Conservation (phyloP, 2,888 invertebrate species). For the Cosmia pyralina region DNA sequence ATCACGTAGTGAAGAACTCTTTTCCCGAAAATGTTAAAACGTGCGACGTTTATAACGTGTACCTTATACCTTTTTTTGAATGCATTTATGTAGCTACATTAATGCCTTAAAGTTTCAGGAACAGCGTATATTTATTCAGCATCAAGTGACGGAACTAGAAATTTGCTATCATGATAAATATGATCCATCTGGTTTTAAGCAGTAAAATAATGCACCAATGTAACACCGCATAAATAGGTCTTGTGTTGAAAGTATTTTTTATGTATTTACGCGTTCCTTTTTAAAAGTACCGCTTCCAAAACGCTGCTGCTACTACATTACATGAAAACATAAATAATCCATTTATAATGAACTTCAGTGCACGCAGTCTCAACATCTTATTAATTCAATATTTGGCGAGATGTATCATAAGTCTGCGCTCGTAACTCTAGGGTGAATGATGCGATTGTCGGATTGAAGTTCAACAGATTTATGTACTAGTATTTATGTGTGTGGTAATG, state of each 20-base stretch:
- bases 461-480: conserved; percentile 30
- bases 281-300: conserved; percentile 2
- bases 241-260: too few species aligned
- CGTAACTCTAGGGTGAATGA: conserved; percentile 39
- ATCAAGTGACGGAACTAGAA: neutral
- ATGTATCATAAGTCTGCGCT: conserved; percentile 53
- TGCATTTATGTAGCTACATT: neutral
- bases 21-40: neutral
- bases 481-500: conserved; percentile 8
- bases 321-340: conserved; percentile 44
- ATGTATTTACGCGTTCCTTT: too few species aligned
- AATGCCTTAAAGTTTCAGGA: neutral
- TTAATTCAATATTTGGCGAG: conserved; percentile 61
- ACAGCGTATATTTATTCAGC: neutral
- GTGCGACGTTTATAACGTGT: too few species aligned
- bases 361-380: conserved; percentile 58
- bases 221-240: too few species aligned
- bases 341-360: conserved; percentile 50
- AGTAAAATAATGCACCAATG: neutral
- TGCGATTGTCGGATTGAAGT: conserved; percentile 24
- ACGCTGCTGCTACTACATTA: neutral
- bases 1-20: neutral
- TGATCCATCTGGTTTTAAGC: neutral
- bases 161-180: neutral
- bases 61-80: neutral